Evolutionary conservation across 2,888 invertebrate genomes (phyloP), one percentile per base, ranked within the genome.

Genomic region (Lasioglossum morio): DNA sequence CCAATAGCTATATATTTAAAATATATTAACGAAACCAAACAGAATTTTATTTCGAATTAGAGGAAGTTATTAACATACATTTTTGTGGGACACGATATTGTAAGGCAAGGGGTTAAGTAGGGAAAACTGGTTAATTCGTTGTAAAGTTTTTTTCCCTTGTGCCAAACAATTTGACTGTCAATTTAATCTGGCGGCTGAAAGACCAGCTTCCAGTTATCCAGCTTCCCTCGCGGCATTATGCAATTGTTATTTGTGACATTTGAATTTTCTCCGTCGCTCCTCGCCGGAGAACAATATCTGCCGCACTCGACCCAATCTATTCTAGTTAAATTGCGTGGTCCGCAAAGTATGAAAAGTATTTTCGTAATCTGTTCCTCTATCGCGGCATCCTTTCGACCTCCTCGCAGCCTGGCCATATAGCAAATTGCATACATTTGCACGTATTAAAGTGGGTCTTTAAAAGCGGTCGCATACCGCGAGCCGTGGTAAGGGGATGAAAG

Each of bases 371-470:
- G 34, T 12, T 27, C 30, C 46, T 60, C 74, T 37, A 23, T 43
- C 74, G 23, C 30, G 27, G 46, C 81, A 57, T 46, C 70, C 66
- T 37, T 82, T 81, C 46, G 77, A 57, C 27, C 70, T 48, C 43
- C 19, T 23, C 46, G 46, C 46, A 53, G 40, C 27, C 19, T 73
- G 16, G 46, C 77, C 69, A 34, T 30, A 37, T 19, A 48, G 66
- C n/a, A 70, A 77, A 84, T 69, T 76, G 75, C 72, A 43, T 80
- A 85, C 85, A 77, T 79, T 85, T 73, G 72, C 79, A 53, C 72
- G 85, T 85, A 80, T 63, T 86, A 88, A 81, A 82, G 84, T 8
- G 34, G 43, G 77, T 79, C 57, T 75, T 81, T 81, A 77, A 77
- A 81, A 80, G 81, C 84, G 72, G 66, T 53, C 46, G 27, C 75